Conservation (phyloP, 2,888 invertebrate genomes). For the Allolobophora icterica region DNA sequence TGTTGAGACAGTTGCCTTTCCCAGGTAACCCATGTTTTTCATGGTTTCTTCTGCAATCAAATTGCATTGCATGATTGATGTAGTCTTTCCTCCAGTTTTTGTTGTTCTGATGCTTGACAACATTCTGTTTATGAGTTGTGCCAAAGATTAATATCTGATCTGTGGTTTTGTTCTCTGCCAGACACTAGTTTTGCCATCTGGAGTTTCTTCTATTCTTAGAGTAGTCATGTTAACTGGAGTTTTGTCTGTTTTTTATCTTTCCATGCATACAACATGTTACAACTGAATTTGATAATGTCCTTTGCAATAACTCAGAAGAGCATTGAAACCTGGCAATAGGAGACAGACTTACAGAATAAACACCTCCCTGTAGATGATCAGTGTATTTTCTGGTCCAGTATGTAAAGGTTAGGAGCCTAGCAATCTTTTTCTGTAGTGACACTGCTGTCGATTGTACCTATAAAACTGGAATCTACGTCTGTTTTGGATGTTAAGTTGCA, state of each 20-base stretch:
- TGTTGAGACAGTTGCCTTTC: slow-evolving; percentile 96
- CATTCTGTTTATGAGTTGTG: not conserved
- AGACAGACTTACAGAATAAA: not conserved
- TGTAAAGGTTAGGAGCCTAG: too few relatives aligned
- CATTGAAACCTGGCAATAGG: not conserved
- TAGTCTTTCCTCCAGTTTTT: not conserved
- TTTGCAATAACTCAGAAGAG: not conserved
- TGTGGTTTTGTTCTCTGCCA: not conserved
- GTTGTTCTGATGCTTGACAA: not conserved
- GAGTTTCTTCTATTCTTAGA: not conserved
- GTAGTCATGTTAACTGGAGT: not conserved
- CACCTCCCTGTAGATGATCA: not conserved
- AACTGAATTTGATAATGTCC: not conserved
- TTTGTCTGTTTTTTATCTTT: not conserved
- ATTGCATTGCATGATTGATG: not conserved
- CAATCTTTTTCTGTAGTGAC: not conserved
- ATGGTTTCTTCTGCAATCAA: not conserved
- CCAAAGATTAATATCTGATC: not conserved
- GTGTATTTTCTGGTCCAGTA: not conserved
- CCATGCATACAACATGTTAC: not conserved
- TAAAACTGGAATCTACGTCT: not conserved
- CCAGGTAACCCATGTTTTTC: slow-evolving; percentile 69
- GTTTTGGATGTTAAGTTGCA: not conserved
- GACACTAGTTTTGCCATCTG: not conserved
- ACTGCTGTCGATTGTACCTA: not conserved